Evolutionary conservation across 2,113 vertebrate genomes (phyloP), one percentile per base, ranked within the genome.

Genomic region (Platysternon megacephalum): DNA sequence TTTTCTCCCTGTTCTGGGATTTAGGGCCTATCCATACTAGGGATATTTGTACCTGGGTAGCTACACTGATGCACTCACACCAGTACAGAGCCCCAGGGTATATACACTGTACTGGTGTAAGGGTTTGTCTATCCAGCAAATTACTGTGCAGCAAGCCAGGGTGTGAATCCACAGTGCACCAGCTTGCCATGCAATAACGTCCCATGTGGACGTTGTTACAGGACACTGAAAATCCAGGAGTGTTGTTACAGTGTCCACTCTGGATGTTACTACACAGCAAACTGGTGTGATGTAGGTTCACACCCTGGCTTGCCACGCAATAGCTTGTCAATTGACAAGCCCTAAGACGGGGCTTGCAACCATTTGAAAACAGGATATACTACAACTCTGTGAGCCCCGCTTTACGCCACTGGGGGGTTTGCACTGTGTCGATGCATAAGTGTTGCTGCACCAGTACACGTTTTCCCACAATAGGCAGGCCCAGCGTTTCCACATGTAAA

Each of bases 71-170:
- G 53, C 3, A 0, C 84, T n/a, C 82, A 28, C 49, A 55, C 55
- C 79, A 0, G 28, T 19, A 0, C 0, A 21, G 49, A 26, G 26
- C 10, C 74, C 39, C 42, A 68, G 17, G 74, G 44, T 72, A 32
- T 0, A 0, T 1, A 82, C 0, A 1, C 26, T 21, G 55, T 2
- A 49, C 74, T 56, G 55, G 21, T 80, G 81, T 52, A 68, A 12
- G 22, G 81, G 85, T 48, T 29, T 4, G 39, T 16, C 44, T n/a
- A 16, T 83, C 58, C n/a, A 0, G 65, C 17, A 39, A 39, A 19
- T 72, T 39, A 72, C n/a, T 4, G 8, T 72, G 65, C 35, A 39
- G 65, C 65, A 72, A 39, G 65, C 35, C 65, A 39, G 65, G n/a
- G 7, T 19, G 32, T 19, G 35, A 68, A 68, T 68, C 61, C n/a